phyloP scores from a whole-genome alignment of 2,113 vertebrate species.

The Callaeas wilsoni region DNA sequence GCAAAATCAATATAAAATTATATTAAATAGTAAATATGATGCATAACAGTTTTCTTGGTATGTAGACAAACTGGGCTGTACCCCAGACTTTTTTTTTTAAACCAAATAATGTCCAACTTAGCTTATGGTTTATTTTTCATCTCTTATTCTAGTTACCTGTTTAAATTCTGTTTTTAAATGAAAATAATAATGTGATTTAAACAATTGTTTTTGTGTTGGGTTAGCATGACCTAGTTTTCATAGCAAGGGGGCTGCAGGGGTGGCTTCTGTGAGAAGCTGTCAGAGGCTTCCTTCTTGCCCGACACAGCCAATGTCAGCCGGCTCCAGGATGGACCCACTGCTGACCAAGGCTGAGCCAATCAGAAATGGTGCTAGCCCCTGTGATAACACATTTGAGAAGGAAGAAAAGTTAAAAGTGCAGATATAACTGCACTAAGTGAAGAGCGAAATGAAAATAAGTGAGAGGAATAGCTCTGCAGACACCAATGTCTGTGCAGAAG shows the following conservation, averaged over 20 bases:
- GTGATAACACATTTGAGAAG: background rate
- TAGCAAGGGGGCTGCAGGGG: background rate
- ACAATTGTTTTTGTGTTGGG: background rate
- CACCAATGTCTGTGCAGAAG: background rate
- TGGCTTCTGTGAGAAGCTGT: background rate
- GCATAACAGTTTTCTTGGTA: background rate
- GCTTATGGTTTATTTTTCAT: background rate
- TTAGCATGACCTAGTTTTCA: background rate
- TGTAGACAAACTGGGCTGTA: background rate
- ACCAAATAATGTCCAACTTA: background rate
- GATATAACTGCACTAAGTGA: background rate
- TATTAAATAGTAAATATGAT: background rate
- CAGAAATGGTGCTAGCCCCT: background rate
- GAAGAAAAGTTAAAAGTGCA: background rate
- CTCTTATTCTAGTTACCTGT: background rate
- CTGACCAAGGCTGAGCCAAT: background rate
- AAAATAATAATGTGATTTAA: background rate
- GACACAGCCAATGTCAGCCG: background rate
- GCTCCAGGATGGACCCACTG: background rate
- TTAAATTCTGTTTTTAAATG: background rate
- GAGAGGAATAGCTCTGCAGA: background rate
- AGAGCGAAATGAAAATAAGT: background rate
- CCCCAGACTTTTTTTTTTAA: background rate
- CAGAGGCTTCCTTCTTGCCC: background rate
- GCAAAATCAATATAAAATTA: background rate